A percentile compares a stretch with the other conserved stretches of the same genome.
Conservation (phyloP, 2,888 invertebrate species). For the Phaedon cochleariae region DNA sequence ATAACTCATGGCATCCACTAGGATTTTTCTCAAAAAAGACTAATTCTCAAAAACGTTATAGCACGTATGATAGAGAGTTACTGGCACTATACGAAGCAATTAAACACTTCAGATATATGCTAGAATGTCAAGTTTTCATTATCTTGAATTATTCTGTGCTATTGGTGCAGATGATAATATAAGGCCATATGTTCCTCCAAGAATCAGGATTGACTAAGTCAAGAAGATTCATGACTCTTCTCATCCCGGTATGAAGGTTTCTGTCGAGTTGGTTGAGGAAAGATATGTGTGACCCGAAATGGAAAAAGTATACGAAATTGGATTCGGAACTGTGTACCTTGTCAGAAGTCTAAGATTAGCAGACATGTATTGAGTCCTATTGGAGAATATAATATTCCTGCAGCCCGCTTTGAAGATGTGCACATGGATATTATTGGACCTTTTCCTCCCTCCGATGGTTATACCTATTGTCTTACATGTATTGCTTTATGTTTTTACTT, state of each 20-base stretch:
- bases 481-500: no score
- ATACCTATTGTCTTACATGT: no score
- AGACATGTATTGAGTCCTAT: conserved; percentile 40
- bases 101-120: no score
- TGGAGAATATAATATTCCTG: not conserved
- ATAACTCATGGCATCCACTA: conserved; percentile 5
- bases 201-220: conserved; percentile 12
- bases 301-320: conserved; percentile 53
- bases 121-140: no score
- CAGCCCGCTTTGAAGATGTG: conserved; percentile 46
- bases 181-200: conserved; percentile 31
- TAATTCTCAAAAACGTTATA: no score
- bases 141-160: no score
- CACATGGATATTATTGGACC: conserved; percentile 49
- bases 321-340: conserved; percentile 46
- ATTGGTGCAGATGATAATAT: no score
- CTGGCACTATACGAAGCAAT: no score
- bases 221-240: not conserved
- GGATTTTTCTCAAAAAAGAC: conserved; percentile 16
- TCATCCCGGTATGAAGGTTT: not conserved
- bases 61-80: no score
- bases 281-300: no score
- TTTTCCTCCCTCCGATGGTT: no score
- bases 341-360: conserved; percentile 53
- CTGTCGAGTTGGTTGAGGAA: not conserved